A percentile compares a stretch with the other conserved stretches of the same genome.
Conservation (phyloP, 2,888 invertebrate genomes). For the Agrochola circellaris region DNA sequence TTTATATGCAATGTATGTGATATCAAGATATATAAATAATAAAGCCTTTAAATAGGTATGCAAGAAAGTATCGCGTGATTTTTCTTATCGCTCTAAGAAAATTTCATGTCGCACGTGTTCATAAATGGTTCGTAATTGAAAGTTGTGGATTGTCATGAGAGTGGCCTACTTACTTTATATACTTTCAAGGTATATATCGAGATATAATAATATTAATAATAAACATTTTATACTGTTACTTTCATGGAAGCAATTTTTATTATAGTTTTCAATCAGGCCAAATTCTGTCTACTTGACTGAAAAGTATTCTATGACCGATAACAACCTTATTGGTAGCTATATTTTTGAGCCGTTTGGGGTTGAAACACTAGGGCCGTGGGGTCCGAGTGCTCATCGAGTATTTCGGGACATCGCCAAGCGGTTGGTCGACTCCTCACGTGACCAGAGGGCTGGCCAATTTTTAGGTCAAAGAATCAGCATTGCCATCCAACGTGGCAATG, state of each 20-base stretch:
- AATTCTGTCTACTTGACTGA: too few species aligned
- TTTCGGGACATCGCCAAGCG: too few species aligned
- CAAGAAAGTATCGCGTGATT: slow-evolving; percentile 37
- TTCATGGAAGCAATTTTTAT: background rate
- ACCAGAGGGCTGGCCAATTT: too few species aligned
- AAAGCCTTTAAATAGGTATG: background rate
- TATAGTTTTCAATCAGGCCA: background rate
- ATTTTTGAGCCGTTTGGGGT: too few species aligned
- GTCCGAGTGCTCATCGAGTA: too few species aligned
- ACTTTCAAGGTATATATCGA: background rate
- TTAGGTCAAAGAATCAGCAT: too few species aligned
- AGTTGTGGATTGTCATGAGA: slow-evolving; percentile 6
- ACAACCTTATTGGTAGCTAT: too few species aligned
- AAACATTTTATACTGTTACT: background rate
- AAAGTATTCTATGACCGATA: too few species aligned
- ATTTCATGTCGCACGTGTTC: background rate
- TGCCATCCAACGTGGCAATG: too few species aligned
- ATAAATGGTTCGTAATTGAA: slow-evolving; percentile 29
- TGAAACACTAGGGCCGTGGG: too few species aligned
- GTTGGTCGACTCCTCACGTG: too few species aligned
- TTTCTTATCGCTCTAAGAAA: slow-evolving; percentile 26
- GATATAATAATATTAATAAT: background rate
- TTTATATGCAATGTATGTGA: background rate
- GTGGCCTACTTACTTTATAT: slow-evolving; percentile 26
- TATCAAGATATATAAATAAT: slow-evolving; percentile 3